A percentile compares a stretch with the other conserved stretches of the same genome.
Evolutionary conservation across 1,140 invertebrate species (phyloP).

Genomic region (Drosophila sulfurigaster): DNA sequence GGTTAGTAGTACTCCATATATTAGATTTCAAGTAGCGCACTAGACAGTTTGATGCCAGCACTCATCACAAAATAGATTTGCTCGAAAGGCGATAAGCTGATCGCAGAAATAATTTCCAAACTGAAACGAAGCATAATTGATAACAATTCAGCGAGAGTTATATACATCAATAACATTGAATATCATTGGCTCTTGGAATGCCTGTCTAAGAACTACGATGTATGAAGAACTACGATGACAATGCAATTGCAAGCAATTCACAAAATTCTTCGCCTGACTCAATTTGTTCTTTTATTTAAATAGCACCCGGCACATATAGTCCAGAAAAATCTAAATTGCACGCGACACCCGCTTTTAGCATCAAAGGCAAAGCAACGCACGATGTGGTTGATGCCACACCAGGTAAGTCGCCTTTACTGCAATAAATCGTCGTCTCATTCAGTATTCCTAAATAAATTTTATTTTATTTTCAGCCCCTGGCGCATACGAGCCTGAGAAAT

Average conservation of each 20-base stretch:
- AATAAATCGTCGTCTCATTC: not conserved
- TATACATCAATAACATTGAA: no score
- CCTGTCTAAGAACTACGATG: no score
- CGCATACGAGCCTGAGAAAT: constrained; percentile 92
- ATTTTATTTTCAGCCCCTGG: constrained; percentile 88
- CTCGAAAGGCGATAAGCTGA: not conserved
- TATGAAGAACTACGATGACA: not conserved
- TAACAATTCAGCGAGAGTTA: no score
- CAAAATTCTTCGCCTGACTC: not conserved
- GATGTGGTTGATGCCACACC: constrained; percentile 87
- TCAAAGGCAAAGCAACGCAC: constrained; percentile 87
- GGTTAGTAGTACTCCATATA: constrained; percentile 75
- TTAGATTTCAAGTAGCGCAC: constrained; percentile 78
- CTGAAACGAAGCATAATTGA: no score
- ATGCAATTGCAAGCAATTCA: not conserved
- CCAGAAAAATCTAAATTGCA: constrained; percentile 85
- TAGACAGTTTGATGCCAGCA: constrained; percentile 58
- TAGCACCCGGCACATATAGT: constrained; percentile 86
- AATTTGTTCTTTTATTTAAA: not conserved
- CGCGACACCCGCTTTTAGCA: constrained; percentile 86
- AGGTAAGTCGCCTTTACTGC: constrained; percentile 84
- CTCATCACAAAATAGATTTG: constrained; percentile 84
- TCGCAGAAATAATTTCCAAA: no score
- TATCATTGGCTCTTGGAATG: no score
- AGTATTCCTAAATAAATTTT: not conserved